Base-by-base conservation (phyloP, 1,140 invertebrate genomes). In the Aphelenchoides fujianensis region DNA sequence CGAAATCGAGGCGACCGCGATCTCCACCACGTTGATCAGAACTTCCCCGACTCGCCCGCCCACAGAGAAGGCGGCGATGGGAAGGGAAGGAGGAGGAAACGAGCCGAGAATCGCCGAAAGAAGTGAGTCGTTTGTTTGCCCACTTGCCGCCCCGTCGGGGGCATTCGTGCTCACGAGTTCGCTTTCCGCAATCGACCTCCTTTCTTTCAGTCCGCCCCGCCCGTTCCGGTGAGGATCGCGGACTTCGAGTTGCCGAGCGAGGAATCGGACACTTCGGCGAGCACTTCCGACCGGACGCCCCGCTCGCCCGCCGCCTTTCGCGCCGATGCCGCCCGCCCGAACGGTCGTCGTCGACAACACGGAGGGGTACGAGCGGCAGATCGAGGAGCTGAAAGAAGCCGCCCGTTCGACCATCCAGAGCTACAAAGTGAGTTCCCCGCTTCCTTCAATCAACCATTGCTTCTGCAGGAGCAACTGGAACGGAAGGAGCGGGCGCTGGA, bases 291-390 rank as follows among this genome's bases (percentile, higher is more conserved):
- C 12, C 41, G 41, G 12, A 48, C 41, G 12, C 41, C 41, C 12
- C 41, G 23, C 12, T 48, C 41, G n/a, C n/a, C n/a, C n/a, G 12
- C 23, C 41, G 41, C 41, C 41, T 48, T 16, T 48, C 23, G 12
- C 23, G 41, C 41, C 41, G 12, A 48, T 48, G 12, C 41, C 41
- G 41, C 41, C 41, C 12, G 23, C 12, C 23, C 41, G 41, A 7
- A 55, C 68, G 0, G 71, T 73, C 12, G 64, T 73, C 37, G 41
- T 74, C n/a, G 71, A 73, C 36, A 72, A 72, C 32, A 71, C 69
- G 5, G 48, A 31, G 19, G 53, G 71, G 36, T 73, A 73, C 35
- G 71, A 73, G 55, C 27, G 19, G 1, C 32, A 73, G 55, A 70
- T 73, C 31, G 35, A 73, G 7, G n/a, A 32, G 19, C 16, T 73